Conservation (phyloP, 2,113 vertebrate species). For the Mormoops blainvillei region DNA sequence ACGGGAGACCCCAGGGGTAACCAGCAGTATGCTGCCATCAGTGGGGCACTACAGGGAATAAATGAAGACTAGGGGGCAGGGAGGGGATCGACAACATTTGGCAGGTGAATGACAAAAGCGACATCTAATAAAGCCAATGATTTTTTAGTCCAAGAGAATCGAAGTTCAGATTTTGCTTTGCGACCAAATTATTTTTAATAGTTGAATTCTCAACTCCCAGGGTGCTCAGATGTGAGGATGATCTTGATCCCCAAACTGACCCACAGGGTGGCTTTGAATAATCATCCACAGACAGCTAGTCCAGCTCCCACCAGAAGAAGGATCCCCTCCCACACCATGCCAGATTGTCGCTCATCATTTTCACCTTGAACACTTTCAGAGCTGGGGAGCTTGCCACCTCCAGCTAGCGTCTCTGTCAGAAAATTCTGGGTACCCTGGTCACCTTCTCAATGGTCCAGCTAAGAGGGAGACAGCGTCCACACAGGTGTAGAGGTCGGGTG, state of each 20-base stretch:
- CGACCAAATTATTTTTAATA: neutral
- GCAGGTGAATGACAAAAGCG: neutral
- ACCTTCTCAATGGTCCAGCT: neutral
- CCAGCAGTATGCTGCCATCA: neutral
- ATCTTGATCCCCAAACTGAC: neutral
- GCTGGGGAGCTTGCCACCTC: neutral
- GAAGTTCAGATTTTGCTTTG: neutral
- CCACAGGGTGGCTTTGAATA: neutral
- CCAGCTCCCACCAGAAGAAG: neutral
- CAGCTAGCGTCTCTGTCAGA: neutral
- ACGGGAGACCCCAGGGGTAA: neutral
- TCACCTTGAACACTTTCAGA: neutral
- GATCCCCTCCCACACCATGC: neutral
- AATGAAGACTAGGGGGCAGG: neutral
- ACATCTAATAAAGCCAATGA: neutral
- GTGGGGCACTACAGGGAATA: neutral
- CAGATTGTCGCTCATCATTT: neutral
- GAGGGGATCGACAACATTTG: neutral
- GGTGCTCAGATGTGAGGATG: neutral
- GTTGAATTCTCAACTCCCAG: neutral
- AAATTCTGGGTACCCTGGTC: neutral
- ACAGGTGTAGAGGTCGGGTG: neutral
- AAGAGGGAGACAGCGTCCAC: neutral
- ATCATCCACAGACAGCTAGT: neutral
- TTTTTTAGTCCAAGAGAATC: neutral